Evolutionary conservation across 1,140 invertebrate genomes (phyloP).

Genomic region (Sinella curviseta): DNA sequence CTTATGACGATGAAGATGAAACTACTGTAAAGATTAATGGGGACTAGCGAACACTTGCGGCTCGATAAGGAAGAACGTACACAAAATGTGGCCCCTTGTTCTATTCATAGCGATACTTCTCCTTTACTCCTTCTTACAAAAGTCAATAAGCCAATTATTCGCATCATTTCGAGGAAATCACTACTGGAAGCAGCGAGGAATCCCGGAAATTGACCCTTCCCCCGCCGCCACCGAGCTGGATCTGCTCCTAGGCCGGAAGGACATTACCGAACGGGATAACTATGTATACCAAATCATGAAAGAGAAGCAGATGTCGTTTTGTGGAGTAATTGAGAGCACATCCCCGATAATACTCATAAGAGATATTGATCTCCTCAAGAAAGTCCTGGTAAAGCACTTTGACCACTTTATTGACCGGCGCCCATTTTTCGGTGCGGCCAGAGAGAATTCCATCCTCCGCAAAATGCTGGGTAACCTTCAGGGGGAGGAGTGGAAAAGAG

Average conservation of each 20-base stretch:
- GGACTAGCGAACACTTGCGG: too few species aligned
- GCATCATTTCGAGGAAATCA: background rate
- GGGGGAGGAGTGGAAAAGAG: conserved; percentile 10
- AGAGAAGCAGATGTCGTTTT: conserved; percentile 47
- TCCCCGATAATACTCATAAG: conserved; percentile 57
- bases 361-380: conserved; percentile 59
- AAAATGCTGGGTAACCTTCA: background rate
- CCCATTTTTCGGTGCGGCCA: conserved; percentile 27
- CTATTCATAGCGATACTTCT: too few species aligned
- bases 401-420: conserved; percentile 57
- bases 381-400: conserved; percentile 60
- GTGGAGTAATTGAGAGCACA: conserved; percentile 57
- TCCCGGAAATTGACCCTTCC: background rate
- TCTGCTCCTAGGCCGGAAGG: background rate
- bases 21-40: too few species aligned
- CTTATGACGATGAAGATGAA: too few species aligned
- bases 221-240: background rate
- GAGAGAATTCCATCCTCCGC: background rate
- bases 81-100: too few species aligned
- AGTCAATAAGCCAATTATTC: too few species aligned
- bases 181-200: background rate
- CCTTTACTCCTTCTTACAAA: too few species aligned
- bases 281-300: background rate
- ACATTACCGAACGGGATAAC: conserved; percentile 2
- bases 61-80: too few species aligned